Evolutionary conservation across 1,140 invertebrate species (phyloP).

Genomic region (Drosophila mojavensis): DNA sequence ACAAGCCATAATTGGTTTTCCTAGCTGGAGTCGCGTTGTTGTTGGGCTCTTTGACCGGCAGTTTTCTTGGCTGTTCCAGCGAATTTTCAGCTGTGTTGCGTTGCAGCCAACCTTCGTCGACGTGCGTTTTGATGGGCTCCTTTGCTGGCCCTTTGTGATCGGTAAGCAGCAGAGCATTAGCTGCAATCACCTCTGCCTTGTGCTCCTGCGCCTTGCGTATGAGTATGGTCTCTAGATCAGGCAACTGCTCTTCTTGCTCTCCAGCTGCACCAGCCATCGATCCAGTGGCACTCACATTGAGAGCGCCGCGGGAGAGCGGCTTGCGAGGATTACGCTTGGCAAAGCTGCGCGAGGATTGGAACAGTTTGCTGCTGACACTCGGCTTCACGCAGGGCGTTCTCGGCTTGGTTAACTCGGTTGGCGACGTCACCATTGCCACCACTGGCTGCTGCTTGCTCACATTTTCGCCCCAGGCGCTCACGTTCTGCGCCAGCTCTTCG

Average conservation of each 20-base stretch:
- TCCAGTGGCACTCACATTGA: conserved; percentile 20
- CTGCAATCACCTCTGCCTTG: conserved; percentile 46
- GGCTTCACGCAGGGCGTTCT: conserved; percentile 85
- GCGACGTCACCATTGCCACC: conserved; percentile 19
- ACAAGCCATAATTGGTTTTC: conserved; percentile 60
- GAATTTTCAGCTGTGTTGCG: conserved; percentile 63
- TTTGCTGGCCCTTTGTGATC: conserved; percentile 36
- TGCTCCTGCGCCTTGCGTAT: conserved; percentile 75
- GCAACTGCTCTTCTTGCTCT: conserved; percentile 50
- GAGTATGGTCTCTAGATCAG: conserved; percentile 80
- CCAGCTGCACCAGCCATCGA: not conserved
- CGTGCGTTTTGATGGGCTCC: conserved; percentile 65
- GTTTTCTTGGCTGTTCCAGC: conserved; percentile 16
- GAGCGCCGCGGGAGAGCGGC: conserved; percentile 84
- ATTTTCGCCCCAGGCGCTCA: conserved; percentile 86
- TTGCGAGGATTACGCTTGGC: conserved; percentile 91
- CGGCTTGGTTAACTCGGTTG: conserved; percentile 12
- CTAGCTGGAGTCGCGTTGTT: conserved; percentile 37
- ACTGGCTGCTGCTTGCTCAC: conserved; percentile 84
- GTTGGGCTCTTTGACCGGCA: conserved; percentile 31
- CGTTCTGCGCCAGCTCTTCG: conserved; percentile 72
- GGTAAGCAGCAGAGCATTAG: conserved; percentile 42
- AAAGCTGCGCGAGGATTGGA: conserved; percentile 87
- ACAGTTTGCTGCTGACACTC: conserved; percentile 86
- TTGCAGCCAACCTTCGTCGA: conserved; percentile 73